Base-by-base conservation (phyloP, 1,140 invertebrate species). In the Tyrophagus putrescentiae region DNA sequence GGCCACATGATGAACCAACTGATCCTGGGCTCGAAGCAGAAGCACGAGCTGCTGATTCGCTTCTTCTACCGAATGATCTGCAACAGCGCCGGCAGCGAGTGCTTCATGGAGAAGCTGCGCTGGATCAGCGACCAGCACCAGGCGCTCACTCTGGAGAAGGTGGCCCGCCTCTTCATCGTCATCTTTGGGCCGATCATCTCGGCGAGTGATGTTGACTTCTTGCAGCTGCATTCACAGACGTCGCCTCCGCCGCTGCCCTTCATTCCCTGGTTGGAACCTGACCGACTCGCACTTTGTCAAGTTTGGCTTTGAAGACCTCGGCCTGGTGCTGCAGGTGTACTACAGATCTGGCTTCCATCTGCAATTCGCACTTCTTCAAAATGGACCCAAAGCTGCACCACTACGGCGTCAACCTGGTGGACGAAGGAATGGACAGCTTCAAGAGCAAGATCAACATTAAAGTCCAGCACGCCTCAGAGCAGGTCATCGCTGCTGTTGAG, bases 401-500 rank as follows among this genome's bases (percentile, higher is more conserved):
- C 62, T 95, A 84, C 76, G 96, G 96, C 9, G 77, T 98, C 66
- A 80, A 98, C 69, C 75, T 99, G 32, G 95, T 86, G 18, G 90
- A 95, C 75, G 88, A 96, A 71, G 93, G 93, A 29, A 78, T 80
- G 23, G 84, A 97, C 71, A 71, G 76, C 45, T 98, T 98, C 70
- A 76, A 80, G 65, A 81, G 88, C 21, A 92, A 92, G 77, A 74
- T 99, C 2, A 94, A 97, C 69, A 84, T 99, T 67, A 96, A 99
- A 79, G 91, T 98, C 3, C 96, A 99, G 69, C 93, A 90, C 83
- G 84, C 91, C 0, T 81, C 76, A 66, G 93, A 98, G 72, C 76
- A 80, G 36, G 85, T 88, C 0, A 98, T 99, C n/a, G 92, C 95
- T 27, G 91, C 95, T 1, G 80, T 99, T 64, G 96, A 99, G 72